Evolutionary conservation across 35 echinoderm and acorn worm genomes (phyloP).

Genomic region (Acanthaster planci): DNA sequence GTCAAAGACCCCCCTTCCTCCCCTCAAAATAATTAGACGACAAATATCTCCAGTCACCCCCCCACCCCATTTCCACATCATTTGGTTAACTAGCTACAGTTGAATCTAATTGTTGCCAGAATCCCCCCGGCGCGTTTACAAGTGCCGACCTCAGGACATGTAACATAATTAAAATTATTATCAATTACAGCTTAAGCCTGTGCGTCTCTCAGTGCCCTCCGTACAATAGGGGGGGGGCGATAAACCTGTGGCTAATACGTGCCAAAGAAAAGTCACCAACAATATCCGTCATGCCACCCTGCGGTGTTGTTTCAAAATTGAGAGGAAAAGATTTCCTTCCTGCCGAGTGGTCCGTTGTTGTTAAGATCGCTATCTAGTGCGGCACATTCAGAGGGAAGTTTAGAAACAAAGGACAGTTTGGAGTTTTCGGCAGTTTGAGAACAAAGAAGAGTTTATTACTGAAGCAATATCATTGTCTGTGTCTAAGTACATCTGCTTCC

Average conservation of each 20-base stretch:
- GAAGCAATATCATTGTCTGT: no score
- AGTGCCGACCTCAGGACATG: conserved; percentile 1
- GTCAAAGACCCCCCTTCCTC: neutral
- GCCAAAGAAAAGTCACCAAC: neutral
- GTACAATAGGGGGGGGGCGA: neutral
- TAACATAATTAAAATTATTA: conserved; percentile 28
- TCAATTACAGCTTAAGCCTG: neutral
- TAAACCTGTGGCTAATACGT: neutral
- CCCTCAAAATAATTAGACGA: neutral
- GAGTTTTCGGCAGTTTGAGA: no score
- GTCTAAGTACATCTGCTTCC: no score
- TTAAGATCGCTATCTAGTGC: neutral
- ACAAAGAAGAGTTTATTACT: no score
- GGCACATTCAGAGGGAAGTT: neutral
- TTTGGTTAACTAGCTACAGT: conserved; percentile 33
- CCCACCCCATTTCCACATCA: conserved; percentile 20
- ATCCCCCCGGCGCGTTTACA: neutral
- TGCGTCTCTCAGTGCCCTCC: neutral
- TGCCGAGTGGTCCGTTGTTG: neutral
- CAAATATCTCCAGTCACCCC: neutral
- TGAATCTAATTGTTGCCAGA: neutral
- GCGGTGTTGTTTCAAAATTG: conserved; percentile 26
- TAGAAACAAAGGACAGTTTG: neutral
- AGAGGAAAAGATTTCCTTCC: neutral
- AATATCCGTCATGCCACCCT: neutral